Base-by-base conservation (phyloP, 2,888 invertebrate genomes). In the Allophyes oxyacanthae region DNA sequence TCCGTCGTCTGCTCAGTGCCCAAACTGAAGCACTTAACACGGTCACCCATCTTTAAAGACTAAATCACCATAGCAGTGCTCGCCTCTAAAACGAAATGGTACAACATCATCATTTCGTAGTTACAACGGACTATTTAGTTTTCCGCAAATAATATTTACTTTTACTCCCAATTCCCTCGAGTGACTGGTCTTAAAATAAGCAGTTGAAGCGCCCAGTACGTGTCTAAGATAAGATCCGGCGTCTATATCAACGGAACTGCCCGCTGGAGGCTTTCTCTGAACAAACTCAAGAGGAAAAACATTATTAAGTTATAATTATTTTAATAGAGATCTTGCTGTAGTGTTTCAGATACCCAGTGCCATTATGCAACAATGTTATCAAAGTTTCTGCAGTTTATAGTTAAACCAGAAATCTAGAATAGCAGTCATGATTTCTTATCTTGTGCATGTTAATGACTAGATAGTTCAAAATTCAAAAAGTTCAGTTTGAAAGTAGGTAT, bases 291-390 rank as follows among this genome's bases (percentile, higher is more conserved):
- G 33, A 50, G 40, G 64, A 51, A 69, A 54, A 64, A 45, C 30
- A 30, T 69, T 65, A 57, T 69, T 57, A 65, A 51, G 50, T 56
- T 64, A 64, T 69, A 65, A n/a, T 46, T 43, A 51, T 56, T 57
- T 56, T 69, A 65, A 51, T 48, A 51, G 36, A 55, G 37, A 54
- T 54, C 13, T 44, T 20, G 13, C n/a, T 13, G 38, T n/a, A 15
- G 5, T 25, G 15, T 38, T 53, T 11, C 8, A 45, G 52, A 46
- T 46, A 61, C 6, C 45, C 13, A 14, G 6, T 2, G n/a, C 1
- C 13, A 58, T 46, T 40, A 46, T 52, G 41, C 52, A 14, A 67
- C 32, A n/a, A n/a, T n/a, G n/a, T n/a, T n/a, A 44, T 40, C 32
- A 20, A 20, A 4, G 20, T 20, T 20, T 4, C 20, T 20, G 20